Percentiles rank a stretch among this genome's conserved stretches.
These are phyloP conservation scores for Eupithecia tripunctaria DNA, from an alignment of 2,888 invertebrate species.

Conservation along the genomic window DNA sequence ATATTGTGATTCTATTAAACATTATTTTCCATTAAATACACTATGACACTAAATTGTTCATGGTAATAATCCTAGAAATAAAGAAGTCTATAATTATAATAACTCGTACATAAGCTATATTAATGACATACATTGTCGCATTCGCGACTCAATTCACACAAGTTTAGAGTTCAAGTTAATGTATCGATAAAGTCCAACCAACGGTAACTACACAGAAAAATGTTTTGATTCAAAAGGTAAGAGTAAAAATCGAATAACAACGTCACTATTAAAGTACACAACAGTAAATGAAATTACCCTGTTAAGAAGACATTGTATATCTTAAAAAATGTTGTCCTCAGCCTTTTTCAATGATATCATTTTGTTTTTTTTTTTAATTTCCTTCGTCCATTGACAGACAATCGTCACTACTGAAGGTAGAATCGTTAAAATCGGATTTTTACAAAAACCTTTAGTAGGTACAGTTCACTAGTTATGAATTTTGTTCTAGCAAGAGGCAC, in stretches of 20 bases:
- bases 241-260: conserved; percentile 55
- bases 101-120: conserved; percentile 44
- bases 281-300: conserved; percentile 83
- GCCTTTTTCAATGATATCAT: conserved; percentile 82
- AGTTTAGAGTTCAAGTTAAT: conserved; percentile 33
- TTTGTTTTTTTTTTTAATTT: conserved; percentile 64
- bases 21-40: conserved; percentile 52
- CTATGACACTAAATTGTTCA: conserved; percentile 42
- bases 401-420: conserved; percentile 38
- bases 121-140: conserved; percentile 38
- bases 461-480: neutral
- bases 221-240: conserved; percentile 57
- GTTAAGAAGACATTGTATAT: conserved; percentile 84
- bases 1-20: conserved; percentile 68
- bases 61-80: conserved; percentile 27
- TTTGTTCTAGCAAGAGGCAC: conserved; percentile 7
- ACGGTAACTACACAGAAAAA: conserved; percentile 51
- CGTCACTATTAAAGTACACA: conserved; percentile 70
- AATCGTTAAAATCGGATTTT: conserved; percentile 19
- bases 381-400: conserved; percentile 61
- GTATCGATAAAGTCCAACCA: conserved; percentile 27
- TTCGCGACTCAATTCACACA: conserved; percentile 46
- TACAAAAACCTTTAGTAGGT: conserved; percentile 18
- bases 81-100: conserved; percentile 34
- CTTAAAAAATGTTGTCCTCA: conserved; percentile 81